Base-by-base conservation (phyloP, 2,888 invertebrate genomes). In the Bembecia ichneumoniformis region DNA sequence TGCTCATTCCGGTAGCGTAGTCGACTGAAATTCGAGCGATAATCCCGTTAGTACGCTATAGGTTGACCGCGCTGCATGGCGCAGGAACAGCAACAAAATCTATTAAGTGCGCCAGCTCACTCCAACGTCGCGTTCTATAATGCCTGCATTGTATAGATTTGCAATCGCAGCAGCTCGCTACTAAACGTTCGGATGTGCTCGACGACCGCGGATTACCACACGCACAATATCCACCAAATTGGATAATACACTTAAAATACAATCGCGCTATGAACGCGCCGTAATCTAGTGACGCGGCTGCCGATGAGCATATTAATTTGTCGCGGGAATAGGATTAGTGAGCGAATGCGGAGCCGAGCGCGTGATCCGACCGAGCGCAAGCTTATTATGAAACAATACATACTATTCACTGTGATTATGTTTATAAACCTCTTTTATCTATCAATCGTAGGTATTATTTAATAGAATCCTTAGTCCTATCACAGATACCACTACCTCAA, bases 231-330 rank as follows among this genome's bases (percentile, higher is more conserved):
- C 87, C 77, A 76, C 79, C 86, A 87, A 88, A 89, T 89, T 89
- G 89, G 89, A 89, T 90, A 89, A 90, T 89, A 89, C 89, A 89
- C 89, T 89, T 90, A 89, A 89, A 89, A 89, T 87, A 89, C 88
- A 86, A 87, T 87, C 87, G 88, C 77, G 80, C 77, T 73, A 77
- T 82, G 77, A 82, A 84, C 79, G 83, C 79, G 74, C 72, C 74
- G 78, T 86, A 87, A 83, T 82, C 84, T 80, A 82, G 78, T 81
- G 81, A 77, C 77, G 83, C 74, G 77, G 76, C 78, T 78, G 81
- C 81, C 84, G 83, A 87, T 84, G 86, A 83, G 81, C 86, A 82
- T 84, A 84, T 83, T 84, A 84, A 86, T 86, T 82, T 83, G 83
- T 83, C 78, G 76, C 77, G 76, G 76, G 73, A 75, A 82, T 77